A percentile compares a stretch with the other conserved stretches of the same genome.
Evolutionary conservation across 2,113 vertebrate genomes (phyloP).

Genomic region (Grallaria varia): DNA sequence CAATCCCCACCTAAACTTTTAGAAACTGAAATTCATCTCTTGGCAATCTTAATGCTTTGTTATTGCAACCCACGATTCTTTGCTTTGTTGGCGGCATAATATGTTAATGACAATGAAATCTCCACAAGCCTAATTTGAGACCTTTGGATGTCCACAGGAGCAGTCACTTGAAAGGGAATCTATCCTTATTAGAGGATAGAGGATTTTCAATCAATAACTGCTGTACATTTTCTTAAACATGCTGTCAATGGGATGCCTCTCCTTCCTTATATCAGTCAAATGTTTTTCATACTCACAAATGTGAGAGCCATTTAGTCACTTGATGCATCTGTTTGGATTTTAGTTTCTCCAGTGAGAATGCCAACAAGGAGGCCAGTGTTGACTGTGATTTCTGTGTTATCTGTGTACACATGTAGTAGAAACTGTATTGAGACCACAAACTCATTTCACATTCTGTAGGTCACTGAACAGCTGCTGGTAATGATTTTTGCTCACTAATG

Average conservation of each 20-base stretch:
- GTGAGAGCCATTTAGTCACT: conserved; percentile 31
- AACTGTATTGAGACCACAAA: conserved; percentile 6
- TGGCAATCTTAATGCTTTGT: conserved; percentile 47
- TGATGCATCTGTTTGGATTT: conserved; percentile 5
- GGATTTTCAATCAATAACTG: conserved; percentile 62
- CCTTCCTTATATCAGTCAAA: conserved; percentile 4
- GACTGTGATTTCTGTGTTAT: conserved; percentile 9
- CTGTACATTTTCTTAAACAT: conserved; percentile 48
- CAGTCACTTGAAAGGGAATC: conserved; percentile 51
- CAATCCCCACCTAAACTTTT: conserved; percentile 60
- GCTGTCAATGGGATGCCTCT: conserved; percentile 20
- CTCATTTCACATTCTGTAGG: conserved; percentile 50
- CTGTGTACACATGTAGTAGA: not conserved
- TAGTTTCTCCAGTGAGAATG: not conserved
- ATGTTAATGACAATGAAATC: conserved; percentile 17
- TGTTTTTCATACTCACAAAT: conserved; percentile 5
- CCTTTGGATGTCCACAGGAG: conserved; percentile 24
- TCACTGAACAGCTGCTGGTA: conserved; percentile 63
- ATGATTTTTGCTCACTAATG: conserved; percentile 67
- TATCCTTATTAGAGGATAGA: conserved; percentile 43
- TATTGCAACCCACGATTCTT: conserved; percentile 52
- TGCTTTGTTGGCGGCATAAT: conserved; percentile 5
- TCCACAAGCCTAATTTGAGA: conserved; percentile 1
- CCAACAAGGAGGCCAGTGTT: not conserved
- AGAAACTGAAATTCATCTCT: conserved; percentile 61